A percentile compares a stretch with the other conserved stretches of the same genome.
Evolutionary conservation across 2,797 vertebrate genomes (phyloP).

Genomic region (Mormyrus hasselquistii): DNA sequence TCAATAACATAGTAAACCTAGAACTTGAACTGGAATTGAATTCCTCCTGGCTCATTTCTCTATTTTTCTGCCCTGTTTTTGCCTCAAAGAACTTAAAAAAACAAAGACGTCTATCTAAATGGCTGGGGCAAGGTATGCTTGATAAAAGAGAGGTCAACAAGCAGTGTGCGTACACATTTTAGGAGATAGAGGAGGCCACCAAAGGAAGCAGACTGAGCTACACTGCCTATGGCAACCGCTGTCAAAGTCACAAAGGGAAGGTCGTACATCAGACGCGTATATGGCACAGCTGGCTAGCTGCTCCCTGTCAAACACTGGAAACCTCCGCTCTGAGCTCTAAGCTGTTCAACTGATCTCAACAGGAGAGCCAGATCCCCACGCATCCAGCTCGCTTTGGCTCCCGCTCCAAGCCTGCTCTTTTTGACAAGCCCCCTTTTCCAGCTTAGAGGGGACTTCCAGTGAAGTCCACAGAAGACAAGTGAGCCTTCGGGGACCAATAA

Average conservation of each 20-base stretch:
- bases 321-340: not conserved
- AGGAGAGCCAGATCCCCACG: not conserved
- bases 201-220: slow-evolving; percentile 37
- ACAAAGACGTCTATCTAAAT: not conserved
- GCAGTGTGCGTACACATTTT: not conserved
- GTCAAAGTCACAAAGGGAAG: not conserved
- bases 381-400: not conserved
- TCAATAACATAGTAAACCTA: not conserved
- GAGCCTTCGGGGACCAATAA: not conserved
- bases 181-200: not conserved
- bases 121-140: not conserved
- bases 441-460: slow-evolving; percentile 5
- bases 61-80: not conserved
- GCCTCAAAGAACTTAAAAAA: not conserved
- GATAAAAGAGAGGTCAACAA: not conserved
- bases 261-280: not conserved
- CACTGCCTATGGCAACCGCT: not conserved
- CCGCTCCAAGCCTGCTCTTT: not conserved
- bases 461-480: not conserved
- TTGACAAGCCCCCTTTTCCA: slow-evolving; percentile 11
- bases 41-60: not conserved
- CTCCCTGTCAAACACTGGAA: slow-evolving; percentile 4
- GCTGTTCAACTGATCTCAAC: slow-evolving; percentile 6
- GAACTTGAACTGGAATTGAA: not conserved
- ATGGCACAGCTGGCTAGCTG: slow-evolving; percentile 6